Evolutionary conservation across 1,140 invertebrate genomes (phyloP).

Genomic region (Drosophila nebulosa): DNA sequence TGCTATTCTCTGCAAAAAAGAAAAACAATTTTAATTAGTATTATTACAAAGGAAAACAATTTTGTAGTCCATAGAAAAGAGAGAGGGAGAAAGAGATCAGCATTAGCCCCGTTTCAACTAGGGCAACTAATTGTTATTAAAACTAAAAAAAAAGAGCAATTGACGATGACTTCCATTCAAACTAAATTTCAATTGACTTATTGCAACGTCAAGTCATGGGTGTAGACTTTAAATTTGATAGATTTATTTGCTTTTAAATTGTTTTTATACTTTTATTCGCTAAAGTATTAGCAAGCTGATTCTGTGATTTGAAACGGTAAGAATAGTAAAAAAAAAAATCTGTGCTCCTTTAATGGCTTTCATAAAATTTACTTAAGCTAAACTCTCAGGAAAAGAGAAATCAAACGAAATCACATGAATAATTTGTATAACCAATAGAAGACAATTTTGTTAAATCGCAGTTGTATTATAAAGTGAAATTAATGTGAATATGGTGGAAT

Average conservation of each 20-base stretch:
- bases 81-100: conserved; percentile 6
- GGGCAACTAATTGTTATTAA: not conserved
- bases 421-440: conserved; percentile 9
- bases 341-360: too few species aligned
- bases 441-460: not conserved
- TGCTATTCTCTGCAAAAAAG: not conserved
- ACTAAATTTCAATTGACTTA: conserved; percentile 2
- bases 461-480: not conserved
- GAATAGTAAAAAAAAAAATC: too few species aligned
- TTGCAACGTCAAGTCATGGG: not conserved
- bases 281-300: not conserved
- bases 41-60: conserved; percentile 75
- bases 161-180: conserved; percentile 10
- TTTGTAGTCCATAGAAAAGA: conserved; percentile 30
- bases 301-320: too few species aligned
- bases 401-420: not conserved
- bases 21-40: conserved; percentile 66
- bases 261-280: not conserved
- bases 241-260: not conserved
- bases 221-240: not conserved
- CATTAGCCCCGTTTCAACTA: conserved; percentile 61
- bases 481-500: conserved; percentile 6
- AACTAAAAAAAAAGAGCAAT: not conserved
- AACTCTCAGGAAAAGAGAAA: too few species aligned
- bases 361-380: too few species aligned